These are phyloP conservation scores for Zeus faber DNA, from an alignment of 2,113 vertebrate genomes.

Conservation along the genomic window DNA sequence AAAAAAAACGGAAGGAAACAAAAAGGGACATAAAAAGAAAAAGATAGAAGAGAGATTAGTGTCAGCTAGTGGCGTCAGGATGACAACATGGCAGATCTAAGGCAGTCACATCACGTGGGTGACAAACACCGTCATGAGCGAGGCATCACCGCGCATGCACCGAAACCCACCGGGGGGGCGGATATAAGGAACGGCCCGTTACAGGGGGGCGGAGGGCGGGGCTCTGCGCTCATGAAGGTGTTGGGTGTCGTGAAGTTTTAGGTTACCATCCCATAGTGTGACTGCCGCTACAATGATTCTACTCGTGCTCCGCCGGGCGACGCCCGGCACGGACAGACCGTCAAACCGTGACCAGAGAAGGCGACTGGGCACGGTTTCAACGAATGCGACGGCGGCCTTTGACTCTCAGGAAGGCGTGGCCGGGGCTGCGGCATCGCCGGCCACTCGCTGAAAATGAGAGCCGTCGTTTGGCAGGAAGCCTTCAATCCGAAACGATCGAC, in stretches of 20 bases:
- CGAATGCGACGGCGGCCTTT: conserved; percentile 65
- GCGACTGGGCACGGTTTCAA: conserved; percentile 82
- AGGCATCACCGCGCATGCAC: conserved; percentile 67
- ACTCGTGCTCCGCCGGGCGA: conserved; percentile 69
- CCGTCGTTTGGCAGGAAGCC: conserved; percentile 69
- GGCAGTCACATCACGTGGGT: conserved; percentile 69
- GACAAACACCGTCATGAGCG: conserved; percentile 86
- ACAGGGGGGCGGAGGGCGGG: too few species aligned
- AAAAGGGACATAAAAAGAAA: conserved; percentile 74
- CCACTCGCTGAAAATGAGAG: conserved; percentile 83
- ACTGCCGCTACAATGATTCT: conserved; percentile 63
- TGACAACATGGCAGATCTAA: conserved; percentile 99
- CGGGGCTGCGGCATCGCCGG: conserved; percentile 47
- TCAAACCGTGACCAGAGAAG: conserved; percentile 65
- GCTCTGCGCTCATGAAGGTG: conserved; percentile 44
- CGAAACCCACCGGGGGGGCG: too few species aligned
- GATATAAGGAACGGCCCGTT: conserved; percentile 49
- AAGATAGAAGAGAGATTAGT: conserved; percentile 99
- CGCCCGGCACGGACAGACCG: conserved; percentile 61
- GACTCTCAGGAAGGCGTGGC: conserved; percentile 45
- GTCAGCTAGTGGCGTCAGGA: conserved; percentile 99
- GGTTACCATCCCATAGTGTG: conserved; percentile 36
- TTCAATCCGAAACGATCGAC: conserved; percentile 47
- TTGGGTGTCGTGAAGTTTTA: conserved; percentile 8
- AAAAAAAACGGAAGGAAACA: conserved; percentile 75